Percentiles rank a stretch among this genome's conserved stretches.
phyloP scores from a whole-genome alignment of 2,888 invertebrate species.

The Sphaerophoria rueppellii region DNA sequence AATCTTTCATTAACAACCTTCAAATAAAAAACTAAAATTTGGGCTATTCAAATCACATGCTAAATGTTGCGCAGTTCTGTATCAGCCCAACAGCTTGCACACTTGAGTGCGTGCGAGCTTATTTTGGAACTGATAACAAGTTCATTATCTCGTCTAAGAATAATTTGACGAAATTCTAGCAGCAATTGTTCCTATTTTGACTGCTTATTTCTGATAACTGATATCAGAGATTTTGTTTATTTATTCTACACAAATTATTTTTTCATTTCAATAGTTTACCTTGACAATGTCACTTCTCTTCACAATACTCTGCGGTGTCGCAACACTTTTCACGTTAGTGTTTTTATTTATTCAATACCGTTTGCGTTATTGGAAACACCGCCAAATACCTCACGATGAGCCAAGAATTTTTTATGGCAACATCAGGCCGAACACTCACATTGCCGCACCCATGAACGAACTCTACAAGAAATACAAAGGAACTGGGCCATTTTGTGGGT shows the following conservation, averaged over 20 bases:
- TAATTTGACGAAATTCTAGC: too few species aligned
- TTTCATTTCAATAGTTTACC: neutral
- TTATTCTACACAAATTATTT: neutral
- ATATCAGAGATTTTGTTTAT: too few species aligned
- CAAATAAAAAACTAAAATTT: too few species aligned
- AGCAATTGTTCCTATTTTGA: too few species aligned
- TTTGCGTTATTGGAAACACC: constrained; percentile 5
- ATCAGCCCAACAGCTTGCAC: too few species aligned
- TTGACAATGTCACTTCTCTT: neutral
- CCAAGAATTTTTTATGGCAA: constrained; percentile 9
- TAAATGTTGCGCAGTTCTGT: too few species aligned
- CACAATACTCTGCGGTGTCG: neutral
- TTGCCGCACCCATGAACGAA: neutral
- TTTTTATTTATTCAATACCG: neutral
- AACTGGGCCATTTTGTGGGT: constrained; percentile 64
- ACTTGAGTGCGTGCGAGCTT: too few species aligned
- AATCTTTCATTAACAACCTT: too few species aligned
- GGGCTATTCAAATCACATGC: too few species aligned
- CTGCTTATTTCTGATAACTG: too few species aligned
- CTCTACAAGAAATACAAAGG: neutral
- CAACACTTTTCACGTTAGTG: neutral
- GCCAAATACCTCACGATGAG: constrained; percentile 19
- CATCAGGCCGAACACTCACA: neutral
- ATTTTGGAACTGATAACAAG: too few species aligned
- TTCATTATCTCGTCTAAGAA: too few species aligned